These are phyloP conservation scores for Crossaster papposus DNA, from an alignment of 53 echinoderm and acorn worm species.

Conservation along the genomic window DNA sequence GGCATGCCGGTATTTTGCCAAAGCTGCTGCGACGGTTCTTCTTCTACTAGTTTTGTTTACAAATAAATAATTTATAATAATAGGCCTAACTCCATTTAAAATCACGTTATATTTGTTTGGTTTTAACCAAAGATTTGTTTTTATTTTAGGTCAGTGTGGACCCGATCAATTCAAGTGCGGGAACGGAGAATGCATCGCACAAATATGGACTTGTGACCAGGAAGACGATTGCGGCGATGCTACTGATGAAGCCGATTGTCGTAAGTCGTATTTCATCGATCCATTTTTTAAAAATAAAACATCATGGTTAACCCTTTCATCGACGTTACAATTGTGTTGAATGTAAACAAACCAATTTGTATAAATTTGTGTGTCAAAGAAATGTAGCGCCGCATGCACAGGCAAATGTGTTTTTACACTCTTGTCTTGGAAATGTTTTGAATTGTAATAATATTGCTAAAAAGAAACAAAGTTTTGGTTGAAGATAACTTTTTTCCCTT, in stretches of 20 bases:
- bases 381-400: not conserved
- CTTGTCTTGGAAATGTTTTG: not conserved
- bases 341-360: not conserved
- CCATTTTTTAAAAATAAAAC: no score
- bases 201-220: constrained; percentile 87
- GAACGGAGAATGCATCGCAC: constrained; percentile 79
- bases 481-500: not conserved
- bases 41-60: no score
- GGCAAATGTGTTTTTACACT: not conserved
- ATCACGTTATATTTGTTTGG: no score
- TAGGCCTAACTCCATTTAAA: no score
- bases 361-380: no score
- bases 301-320: not conserved
- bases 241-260: constrained; percentile 76
- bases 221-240: constrained; percentile 83
- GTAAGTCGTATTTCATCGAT: constrained; percentile 52
- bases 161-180: constrained; percentile 67
- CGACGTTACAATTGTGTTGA: not conserved
- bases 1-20: not conserved
- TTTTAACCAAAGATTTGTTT: not conserved
- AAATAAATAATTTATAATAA: no score
- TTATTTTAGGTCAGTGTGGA: constrained; percentile 64
- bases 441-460: not conserved
- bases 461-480: not conserved
- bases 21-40: not conserved